Evolutionary conservation across 2,888 invertebrate genomes (phyloP).

Genomic region (Caenorhabditis angaria): DNA sequence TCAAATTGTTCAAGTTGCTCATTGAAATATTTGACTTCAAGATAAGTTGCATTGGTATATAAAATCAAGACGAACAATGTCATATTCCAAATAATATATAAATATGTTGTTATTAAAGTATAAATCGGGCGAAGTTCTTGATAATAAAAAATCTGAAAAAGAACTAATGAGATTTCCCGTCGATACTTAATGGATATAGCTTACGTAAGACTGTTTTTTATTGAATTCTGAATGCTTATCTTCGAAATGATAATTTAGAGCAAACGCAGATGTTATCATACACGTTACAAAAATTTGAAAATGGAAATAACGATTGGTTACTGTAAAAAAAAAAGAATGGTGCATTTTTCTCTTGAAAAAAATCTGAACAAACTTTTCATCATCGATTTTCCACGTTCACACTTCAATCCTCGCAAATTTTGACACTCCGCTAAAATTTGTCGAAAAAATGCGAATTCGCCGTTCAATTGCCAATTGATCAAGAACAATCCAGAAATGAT

Average conservation of each 20-base stretch:
- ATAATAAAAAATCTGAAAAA: no score
- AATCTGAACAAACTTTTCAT: slow-evolving; percentile 9
- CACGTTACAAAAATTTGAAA: no score
- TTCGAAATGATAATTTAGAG: slow-evolving; percentile 43
- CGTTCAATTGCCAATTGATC: slow-evolving; percentile 50
- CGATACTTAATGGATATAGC: no score
- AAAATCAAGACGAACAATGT: slow-evolving; percentile 46
- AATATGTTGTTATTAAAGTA: slow-evolving; percentile 42
- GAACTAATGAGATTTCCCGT: no score
- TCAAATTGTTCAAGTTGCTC: slow-evolving; percentile 42
- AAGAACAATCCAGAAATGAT: slow-evolving; percentile 47
- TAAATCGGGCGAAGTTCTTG: slow-evolving; percentile 34
- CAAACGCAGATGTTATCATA: slow-evolving; percentile 35
- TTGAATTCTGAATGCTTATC: slow-evolving; percentile 42
- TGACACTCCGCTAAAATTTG: slow-evolving; percentile 32
- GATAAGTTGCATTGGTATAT: slow-evolving; percentile 48
- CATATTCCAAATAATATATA: slow-evolving; percentile 51
- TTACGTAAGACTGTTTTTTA: slow-evolving; percentile 42
- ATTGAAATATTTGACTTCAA: slow-evolving; percentile 52
- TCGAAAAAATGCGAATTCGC: slow-evolving; percentile 40
- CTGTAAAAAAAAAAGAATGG: no score
- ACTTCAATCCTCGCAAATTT: slow-evolving; percentile 20
- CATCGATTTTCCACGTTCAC: slow-evolving; percentile 16
- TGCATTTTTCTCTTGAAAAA: no score
- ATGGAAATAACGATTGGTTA: no score